These are phyloP conservation scores for Lepilemur ruficaudatus DNA, from an alignment of 2,797 vertebrate genomes.

Conservation along the genomic window DNA sequence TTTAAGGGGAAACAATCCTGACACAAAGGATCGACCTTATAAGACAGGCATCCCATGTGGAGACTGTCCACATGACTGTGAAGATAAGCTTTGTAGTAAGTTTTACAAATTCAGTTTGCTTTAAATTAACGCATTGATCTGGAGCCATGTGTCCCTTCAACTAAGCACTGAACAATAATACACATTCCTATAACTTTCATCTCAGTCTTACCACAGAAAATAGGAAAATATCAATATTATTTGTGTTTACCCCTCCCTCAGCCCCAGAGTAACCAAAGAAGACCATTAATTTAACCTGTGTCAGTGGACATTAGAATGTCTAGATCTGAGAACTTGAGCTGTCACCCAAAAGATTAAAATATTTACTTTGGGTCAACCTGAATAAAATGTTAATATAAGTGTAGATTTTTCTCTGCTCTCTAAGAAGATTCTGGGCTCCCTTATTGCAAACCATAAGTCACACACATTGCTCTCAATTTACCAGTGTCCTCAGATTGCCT, in stretches of 20 bases:
- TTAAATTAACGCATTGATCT: not conserved
- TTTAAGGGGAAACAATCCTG: constrained; percentile 54
- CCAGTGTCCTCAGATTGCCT: not conserved
- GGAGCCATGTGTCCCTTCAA: not conserved
- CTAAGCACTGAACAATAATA: not conserved
- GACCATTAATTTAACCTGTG: not conserved
- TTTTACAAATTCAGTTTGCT: not conserved
- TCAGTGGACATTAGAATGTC: not conserved
- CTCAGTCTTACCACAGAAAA: not conserved
- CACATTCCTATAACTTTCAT: not conserved
- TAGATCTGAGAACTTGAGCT: not conserved
- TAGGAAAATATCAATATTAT: not conserved
- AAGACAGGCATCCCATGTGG: not conserved
- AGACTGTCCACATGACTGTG: not conserved
- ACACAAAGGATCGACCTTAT: not conserved
- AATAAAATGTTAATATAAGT: not conserved
- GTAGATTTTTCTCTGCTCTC: not conserved
- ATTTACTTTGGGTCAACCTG: not conserved
- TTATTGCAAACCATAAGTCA: not conserved
- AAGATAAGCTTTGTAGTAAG: constrained; percentile 50
- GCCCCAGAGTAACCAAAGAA: not conserved
- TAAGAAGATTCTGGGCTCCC: not conserved
- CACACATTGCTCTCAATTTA: not conserved
- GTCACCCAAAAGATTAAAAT: not conserved
- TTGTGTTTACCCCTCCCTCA: not conserved